Conservation (phyloP, 2,888 invertebrate species). For the Sesia bembeciformis region DNA sequence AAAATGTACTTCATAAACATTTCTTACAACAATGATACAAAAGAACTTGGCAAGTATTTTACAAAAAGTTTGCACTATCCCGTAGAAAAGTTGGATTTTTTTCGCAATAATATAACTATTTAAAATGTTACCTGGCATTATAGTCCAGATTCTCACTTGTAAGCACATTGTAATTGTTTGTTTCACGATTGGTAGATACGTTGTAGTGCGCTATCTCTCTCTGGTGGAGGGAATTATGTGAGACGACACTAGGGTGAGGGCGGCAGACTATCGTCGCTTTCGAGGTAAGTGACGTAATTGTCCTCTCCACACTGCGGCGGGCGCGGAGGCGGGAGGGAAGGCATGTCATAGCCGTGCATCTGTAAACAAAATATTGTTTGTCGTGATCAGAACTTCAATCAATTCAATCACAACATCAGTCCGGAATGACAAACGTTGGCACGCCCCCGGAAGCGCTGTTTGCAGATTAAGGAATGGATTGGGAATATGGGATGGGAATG, state of each 20-base stretch:
- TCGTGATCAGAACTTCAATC: too few relatives aligned
- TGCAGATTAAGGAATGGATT: too few relatives aligned
- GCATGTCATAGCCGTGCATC: constrained; percentile 94
- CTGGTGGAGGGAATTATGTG: constrained; percentile 22
- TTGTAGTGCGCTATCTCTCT: background rate
- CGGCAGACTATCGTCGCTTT: constrained; percentile 88
- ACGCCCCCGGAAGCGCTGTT: too few relatives aligned
- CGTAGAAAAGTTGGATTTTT: background rate
- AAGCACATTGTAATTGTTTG: too few relatives aligned
- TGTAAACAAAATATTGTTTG: constrained; percentile 43
- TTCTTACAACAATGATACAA: background rate
- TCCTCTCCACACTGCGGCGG: constrained; percentile 81
- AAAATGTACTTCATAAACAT: background rate
- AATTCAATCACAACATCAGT: too few relatives aligned
- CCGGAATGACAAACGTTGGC: too few relatives aligned
- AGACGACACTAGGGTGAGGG: constrained; percentile 80
- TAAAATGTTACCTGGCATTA: too few relatives aligned
- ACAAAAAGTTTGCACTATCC: background rate
- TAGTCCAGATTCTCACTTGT: too few relatives aligned
- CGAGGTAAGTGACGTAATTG: constrained; percentile 94
- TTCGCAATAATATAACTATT: too few relatives aligned
- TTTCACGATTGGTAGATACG: too few relatives aligned
- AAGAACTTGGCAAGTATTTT: background rate
- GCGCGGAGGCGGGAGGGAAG: constrained; percentile 74
- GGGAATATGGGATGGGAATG: too few relatives aligned